A percentile compares a stretch with the other conserved stretches of the same genome.
Conservation (phyloP, 1,140 invertebrate genomes). For the Eufriesea mexicana region DNA sequence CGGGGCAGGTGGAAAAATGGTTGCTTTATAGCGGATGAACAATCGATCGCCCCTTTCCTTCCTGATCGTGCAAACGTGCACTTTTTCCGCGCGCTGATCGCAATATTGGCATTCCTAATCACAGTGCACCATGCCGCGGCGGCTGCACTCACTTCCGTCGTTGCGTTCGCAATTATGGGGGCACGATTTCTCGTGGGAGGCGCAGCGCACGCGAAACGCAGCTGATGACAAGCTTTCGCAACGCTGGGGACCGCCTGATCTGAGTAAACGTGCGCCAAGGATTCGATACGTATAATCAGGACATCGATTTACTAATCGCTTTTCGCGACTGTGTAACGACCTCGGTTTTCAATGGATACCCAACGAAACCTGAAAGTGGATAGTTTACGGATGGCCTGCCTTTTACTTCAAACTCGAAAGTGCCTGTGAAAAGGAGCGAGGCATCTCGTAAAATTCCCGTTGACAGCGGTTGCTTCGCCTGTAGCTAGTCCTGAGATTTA, state of each 20-base stretch:
- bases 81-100: slow-evolving; percentile 69
- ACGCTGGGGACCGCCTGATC: slow-evolving; percentile 10
- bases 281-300: not conserved
- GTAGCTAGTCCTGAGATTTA: no score
- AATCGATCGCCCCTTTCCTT: slow-evolving; percentile 55
- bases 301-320: not conserved
- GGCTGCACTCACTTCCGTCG: slow-evolving; percentile 60
- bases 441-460: not conserved
- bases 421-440: not conserved
- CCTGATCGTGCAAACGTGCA: slow-evolving; percentile 63
- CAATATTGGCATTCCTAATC: slow-evolving; percentile 64
- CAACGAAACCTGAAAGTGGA: not conserved
- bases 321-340: not conserved
- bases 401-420: not conserved
- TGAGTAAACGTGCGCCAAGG: slow-evolving; percentile 11
- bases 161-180: slow-evolving; percentile 49
- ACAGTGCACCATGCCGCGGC: slow-evolving; percentile 35
- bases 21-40: slow-evolving; percentile 55
- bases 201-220: slow-evolving; percentile 54
- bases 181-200: slow-evolving; percentile 3
- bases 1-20: slow-evolving; percentile 26
- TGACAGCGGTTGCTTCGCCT: not conserved
- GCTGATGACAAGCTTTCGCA: slow-evolving; percentile 63
- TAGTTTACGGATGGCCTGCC: not conserved
- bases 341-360: not conserved